Conservation (phyloP, 2,888 invertebrate species). For the Lagria hirta region DNA sequence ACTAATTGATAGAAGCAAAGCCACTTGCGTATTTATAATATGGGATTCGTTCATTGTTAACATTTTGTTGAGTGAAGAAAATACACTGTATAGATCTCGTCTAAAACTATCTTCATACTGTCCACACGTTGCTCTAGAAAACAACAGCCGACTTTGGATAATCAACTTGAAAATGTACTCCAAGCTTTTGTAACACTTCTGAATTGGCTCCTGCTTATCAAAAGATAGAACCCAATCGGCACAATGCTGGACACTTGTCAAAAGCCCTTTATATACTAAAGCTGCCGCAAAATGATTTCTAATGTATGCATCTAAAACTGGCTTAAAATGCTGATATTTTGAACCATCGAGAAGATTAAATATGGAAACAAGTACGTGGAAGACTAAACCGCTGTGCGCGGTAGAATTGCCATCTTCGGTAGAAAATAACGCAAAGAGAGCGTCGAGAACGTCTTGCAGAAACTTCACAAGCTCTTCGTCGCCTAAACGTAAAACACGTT, state of each 20-base stretch:
- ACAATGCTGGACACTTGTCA: conserved; percentile 87
- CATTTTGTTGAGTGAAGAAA: conserved; percentile 78
- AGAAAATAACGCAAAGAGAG: conserved; percentile 89
- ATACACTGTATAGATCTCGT: conserved; percentile 77
- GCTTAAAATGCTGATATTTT: conserved; percentile 92
- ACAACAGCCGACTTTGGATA: conserved; percentile 82
- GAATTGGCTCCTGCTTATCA: conserved; percentile 85
- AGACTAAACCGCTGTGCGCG: conserved; percentile 86
- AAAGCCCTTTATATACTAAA: conserved; percentile 86
- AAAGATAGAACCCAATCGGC: conserved; percentile 84
- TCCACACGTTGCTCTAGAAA: conserved; percentile 83
- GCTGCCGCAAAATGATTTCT: conserved; percentile 94
- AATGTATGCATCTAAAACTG: conserved; percentile 92
- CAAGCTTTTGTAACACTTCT: conserved; percentile 85
- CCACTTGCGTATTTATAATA: conserved; percentile 78
- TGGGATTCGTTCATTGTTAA: conserved; percentile 70
- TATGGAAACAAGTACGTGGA: conserved; percentile 89
- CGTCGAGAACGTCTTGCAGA: conserved; percentile 90
- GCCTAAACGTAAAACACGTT: conserved; percentile 77
- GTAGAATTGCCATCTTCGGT: conserved; percentile 91
- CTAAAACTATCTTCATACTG: conserved; percentile 87
- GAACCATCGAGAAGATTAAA: conserved; percentile 86
- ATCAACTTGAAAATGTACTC: conserved; percentile 93
- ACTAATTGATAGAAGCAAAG: conserved; percentile 78
- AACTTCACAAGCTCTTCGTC: conserved; percentile 94